Base-by-base conservation (phyloP, 1,140 invertebrate genomes). In the Drosophila pallidifrons region DNA sequence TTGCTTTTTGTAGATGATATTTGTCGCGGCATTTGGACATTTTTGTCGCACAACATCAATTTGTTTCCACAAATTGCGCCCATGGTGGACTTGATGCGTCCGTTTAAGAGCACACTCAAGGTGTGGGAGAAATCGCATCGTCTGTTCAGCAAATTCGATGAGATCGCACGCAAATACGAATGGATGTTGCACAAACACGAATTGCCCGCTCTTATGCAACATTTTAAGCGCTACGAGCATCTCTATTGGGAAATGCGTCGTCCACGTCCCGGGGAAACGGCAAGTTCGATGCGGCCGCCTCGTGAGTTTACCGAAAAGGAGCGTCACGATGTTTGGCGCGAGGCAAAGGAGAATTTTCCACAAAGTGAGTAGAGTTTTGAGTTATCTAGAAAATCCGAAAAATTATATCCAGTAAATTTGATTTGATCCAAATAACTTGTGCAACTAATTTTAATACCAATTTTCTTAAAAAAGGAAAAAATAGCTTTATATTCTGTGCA, bases 1-100 rank as follows among this genome's bases (percentile, higher is more conserved):
- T 25, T 4, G 3, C 20, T 25, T 1, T 10, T 38, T 43, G 0
- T n/a, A 86, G 82, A 74, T 8, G 5, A 28, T 3, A 51, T 64
- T 2, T 72, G 85, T 54, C 77, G 76, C 2, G 81, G 79, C 5
- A 61, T 69, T 15, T 92, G 87, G 87, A 55, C 71, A 3, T 89
- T 82, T 10, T 46, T 91, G 43, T 35, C 47, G 0, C 57, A 69
- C 3, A 86, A 92, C 38, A 72, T 92, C 0, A 63, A 66, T 10
- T 2, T 77, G 13, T 82, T 92, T n/a, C 81, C 86, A 0, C 5
- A 49, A 2, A 91, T 92, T 28, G 82, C 82, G 1, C 79, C 90
- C 2, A 76, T 91, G 65, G 20, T 51, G n/a, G 74, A 91, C 2
- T 67, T 92, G 6, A 91, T 91, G 86, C 72, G 61, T 28, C 79